Evolutionary conservation across 2,113 vertebrate species (phyloP).

Genomic region (Chaetorhynchus papuensis): DNA sequence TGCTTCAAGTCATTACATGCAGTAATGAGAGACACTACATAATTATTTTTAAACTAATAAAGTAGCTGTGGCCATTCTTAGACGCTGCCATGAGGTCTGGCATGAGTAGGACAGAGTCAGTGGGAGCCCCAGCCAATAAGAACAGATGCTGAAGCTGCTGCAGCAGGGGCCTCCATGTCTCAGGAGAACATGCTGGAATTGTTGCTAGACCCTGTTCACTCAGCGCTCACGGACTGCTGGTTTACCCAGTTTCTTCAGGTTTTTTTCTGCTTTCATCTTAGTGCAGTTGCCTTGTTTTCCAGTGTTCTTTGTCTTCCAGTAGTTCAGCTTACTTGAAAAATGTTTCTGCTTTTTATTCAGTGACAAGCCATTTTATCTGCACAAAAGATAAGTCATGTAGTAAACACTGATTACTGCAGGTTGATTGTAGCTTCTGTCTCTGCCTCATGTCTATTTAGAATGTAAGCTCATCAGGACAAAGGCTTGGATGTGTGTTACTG

Average conservation of each 20-base stretch:
- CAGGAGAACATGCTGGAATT: background rate
- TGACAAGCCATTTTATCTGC: background rate
- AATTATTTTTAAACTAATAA: background rate
- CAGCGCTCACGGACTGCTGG: background rate
- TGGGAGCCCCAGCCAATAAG: background rate
- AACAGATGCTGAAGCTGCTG: background rate
- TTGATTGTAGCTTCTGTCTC: background rate
- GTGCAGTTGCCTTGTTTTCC: background rate
- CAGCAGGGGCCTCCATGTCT: background rate
- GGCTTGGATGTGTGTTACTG: background rate
- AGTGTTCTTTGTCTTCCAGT: background rate
- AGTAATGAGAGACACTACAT: background rate
- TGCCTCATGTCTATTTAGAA: background rate
- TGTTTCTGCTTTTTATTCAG: background rate
- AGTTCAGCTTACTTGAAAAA: background rate
- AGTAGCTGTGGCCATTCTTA: background rate
- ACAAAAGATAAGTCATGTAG: background rate
- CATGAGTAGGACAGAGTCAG: background rate
- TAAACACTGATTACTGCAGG: background rate
- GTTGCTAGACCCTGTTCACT: background rate
- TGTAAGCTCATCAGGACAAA: background rate
- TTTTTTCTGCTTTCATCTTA: background rate
- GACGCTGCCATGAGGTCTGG: background rate
- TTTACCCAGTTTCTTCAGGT: background rate
- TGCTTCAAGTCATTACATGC: background rate